phyloP scores from a whole-genome alignment of 2,113 vertebrate species.

The Collichthys lucidus region DNA sequence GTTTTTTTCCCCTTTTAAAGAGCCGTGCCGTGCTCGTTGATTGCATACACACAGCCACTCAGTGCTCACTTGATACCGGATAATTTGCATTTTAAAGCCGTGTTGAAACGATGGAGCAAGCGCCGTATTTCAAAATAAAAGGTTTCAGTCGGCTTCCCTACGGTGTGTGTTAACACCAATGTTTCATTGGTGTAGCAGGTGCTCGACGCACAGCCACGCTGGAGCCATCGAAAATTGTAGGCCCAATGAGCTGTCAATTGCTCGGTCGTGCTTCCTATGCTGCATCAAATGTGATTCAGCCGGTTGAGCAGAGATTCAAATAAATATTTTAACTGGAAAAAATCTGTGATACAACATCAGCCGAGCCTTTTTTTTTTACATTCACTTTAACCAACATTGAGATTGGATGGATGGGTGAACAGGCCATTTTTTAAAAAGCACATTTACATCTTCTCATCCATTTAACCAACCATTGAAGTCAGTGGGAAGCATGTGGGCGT shows the following conservation, averaged over 20 bases:
- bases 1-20: background rate
- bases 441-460: conserved; percentile 45
- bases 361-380: background rate
- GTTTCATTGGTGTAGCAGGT: conserved; percentile 47
- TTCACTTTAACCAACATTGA: background rate
- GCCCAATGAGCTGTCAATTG: conserved; percentile 68
- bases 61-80: conserved; percentile 35
- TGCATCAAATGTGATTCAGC: conserved; percentile 43
- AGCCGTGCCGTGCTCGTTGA: conserved; percentile 31
- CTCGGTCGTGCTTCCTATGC: conserved; percentile 48
- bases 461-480: conserved; percentile 46
- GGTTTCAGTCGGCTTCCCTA: conserved; percentile 18
- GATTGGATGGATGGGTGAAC: conserved; percentile 28
- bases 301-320: background rate
- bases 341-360: background rate
- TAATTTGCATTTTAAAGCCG: conserved; percentile 31
- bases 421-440: conserved; percentile 57
- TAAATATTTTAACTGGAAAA: background rate
- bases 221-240: conserved; percentile 61
- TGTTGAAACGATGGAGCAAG: conserved; percentile 7
- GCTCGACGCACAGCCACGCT: conserved; percentile 56
- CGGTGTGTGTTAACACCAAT: background rate
- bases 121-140: conserved; percentile 56
- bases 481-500: conserved; percentile 53
- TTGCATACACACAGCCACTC: conserved; percentile 41